Evolutionary conservation across 1,140 invertebrate species (phyloP).

Genomic region (Portunus trituberculatus): DNA sequence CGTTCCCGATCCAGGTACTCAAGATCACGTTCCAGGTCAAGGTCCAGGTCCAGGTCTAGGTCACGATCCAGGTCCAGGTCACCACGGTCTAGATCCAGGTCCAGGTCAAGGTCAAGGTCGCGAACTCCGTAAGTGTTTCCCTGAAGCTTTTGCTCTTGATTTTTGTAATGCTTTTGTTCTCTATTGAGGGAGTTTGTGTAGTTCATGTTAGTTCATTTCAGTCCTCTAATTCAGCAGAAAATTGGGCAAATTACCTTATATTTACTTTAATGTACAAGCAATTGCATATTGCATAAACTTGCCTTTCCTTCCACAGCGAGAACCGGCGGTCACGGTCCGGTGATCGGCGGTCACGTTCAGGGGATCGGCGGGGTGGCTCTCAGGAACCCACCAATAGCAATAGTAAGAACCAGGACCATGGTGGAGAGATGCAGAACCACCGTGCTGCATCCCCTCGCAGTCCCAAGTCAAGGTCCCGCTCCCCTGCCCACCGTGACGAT

Average conservation of each 20-base stretch:
- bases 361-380: slow-evolving; percentile 35
- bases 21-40: slow-evolving; percentile 77
- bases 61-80: slow-evolving; percentile 77
- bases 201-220: background rate
- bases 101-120: slow-evolving; percentile 43
- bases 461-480: slow-evolving; percentile 34
- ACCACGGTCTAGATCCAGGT: background rate
- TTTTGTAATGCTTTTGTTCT: background rate
- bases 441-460: slow-evolving; percentile 15
- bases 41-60: slow-evolving; percentile 45
- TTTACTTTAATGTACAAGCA: too few species aligned
- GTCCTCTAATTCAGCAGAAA: background rate
- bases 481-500: slow-evolving; percentile 10
- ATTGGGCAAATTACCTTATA: too few species aligned
- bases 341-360: slow-evolving; percentile 35
- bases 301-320: background rate
- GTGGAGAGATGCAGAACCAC: slow-evolving; percentile 46
- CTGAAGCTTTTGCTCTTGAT: background rate
- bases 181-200: background rate
- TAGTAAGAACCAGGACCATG: background rate
- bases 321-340: background rate
- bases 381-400: background rate
- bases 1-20: slow-evolving; percentile 77
- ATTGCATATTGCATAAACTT: too few species aligned
- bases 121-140: background rate